A percentile compares a stretch with the other conserved stretches of the same genome.
phyloP scores from a whole-genome alignment of 2,113 vertebrate species.

The Eudorcas thomsonii region DNA sequence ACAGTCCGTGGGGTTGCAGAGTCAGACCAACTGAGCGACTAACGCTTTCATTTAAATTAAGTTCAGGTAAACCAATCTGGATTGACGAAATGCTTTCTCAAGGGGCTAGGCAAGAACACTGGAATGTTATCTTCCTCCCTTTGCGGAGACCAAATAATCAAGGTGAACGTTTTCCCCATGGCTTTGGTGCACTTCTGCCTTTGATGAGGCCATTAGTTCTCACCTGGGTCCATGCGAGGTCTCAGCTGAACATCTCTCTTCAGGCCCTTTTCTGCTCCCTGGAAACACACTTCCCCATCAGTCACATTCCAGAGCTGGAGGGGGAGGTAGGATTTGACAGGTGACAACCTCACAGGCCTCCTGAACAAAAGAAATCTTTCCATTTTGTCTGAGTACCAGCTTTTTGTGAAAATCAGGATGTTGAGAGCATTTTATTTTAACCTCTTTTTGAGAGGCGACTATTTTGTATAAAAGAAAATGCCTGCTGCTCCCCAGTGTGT shows the following conservation, averaged over 20 bases:
- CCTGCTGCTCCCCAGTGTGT: neutral
- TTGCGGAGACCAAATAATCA: accelerated
- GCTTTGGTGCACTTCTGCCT: neutral
- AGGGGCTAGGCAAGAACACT: neutral
- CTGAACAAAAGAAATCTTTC: neutral
- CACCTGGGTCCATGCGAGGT: neutral
- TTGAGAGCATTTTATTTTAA: neutral
- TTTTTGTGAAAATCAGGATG: slow-evolving; percentile 13
- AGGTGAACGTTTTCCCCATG: neutral
- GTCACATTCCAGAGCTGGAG: neutral
- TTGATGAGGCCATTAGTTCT: neutral
- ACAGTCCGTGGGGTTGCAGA: neutral
- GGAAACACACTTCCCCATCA: neutral
- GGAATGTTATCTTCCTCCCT: neutral
- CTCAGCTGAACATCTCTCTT: accelerated
- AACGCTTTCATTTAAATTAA: neutral
- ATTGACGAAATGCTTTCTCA: neutral
- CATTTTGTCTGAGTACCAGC: neutral
- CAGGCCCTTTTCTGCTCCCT: neutral
- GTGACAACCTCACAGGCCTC: neutral
- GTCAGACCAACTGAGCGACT: neutral
- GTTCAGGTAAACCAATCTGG: neutral
- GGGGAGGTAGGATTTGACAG: neutral
- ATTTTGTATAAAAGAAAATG: neutral
- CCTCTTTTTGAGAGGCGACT: neutral